These are phyloP conservation scores for Phalacrocorax aristotelis DNA, from an alignment of 2,113 vertebrate genomes.

Conservation along the genomic window DNA sequence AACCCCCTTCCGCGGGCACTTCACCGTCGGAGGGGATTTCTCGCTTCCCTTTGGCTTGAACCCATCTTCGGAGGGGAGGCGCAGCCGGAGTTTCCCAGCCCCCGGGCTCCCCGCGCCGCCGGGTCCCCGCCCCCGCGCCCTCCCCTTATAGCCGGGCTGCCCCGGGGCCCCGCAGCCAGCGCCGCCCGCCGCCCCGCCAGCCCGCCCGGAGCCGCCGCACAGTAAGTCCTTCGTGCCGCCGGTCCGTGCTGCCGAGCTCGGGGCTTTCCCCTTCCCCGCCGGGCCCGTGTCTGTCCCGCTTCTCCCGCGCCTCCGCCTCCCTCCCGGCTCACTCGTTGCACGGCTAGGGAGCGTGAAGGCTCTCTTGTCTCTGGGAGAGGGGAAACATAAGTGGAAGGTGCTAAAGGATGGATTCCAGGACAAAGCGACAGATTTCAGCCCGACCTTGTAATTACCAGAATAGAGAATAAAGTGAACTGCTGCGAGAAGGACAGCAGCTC, in stretches of 20 bases:
- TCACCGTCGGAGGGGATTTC: neutral
- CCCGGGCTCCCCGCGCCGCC: neutral
- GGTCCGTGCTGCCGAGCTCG: neutral
- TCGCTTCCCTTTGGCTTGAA: neutral
- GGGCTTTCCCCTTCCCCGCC: neutral
- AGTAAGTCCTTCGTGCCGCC: conserved; percentile 3
- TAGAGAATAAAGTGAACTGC: neutral
- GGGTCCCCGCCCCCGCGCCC: neutral
- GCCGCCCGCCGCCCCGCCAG: neutral
- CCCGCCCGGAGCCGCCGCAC: neutral
- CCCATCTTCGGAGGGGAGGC: neutral
- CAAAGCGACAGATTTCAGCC: neutral
- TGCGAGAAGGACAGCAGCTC: neutral
- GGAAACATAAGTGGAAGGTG: neutral
- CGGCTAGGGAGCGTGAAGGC: no score
- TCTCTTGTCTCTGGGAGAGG: neutral
- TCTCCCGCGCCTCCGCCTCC: neutral
- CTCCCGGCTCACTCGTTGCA: neutral
- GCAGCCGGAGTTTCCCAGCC: neutral
- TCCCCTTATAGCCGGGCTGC: conserved; percentile 2
- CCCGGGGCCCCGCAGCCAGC: neutral
- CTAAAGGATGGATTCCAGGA: neutral
- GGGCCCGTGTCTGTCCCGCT: neutral
- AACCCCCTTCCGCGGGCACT: fast-evolving
- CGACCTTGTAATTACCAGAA: neutral